Conservation (phyloP, 2,113 vertebrate species). For the Meleagris gallopavo region DNA sequence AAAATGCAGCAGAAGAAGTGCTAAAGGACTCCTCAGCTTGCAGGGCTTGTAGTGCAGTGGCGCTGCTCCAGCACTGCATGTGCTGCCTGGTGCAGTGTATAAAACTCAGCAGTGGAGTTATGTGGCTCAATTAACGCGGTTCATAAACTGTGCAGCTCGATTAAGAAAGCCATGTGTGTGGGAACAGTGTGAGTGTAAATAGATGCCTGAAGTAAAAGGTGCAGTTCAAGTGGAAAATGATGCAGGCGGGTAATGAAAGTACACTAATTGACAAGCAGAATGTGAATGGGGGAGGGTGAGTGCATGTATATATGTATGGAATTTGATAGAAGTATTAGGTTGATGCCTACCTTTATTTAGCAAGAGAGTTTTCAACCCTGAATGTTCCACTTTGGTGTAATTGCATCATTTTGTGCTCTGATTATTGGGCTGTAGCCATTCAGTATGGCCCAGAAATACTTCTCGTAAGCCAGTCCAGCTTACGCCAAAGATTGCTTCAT, state of each 20-base stretch:
- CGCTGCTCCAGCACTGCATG: not conserved
- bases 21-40: not conserved
- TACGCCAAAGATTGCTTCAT: not conserved
- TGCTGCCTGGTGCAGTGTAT: not conserved
- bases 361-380: not conserved
- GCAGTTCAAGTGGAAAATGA: conserved; percentile 44
- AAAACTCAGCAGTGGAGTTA: not conserved
- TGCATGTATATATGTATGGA: not conserved
- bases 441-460: not conserved
- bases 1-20: not conserved
- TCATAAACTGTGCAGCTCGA: conserved; percentile 52
- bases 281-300: not conserved
- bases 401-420: too few relatives aligned
- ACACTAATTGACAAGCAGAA: conserved; percentile 42
- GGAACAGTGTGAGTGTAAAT: conserved; percentile 7
- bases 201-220: conserved; percentile 50
- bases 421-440: not conserved
- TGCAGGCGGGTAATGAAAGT: conserved; percentile 56
- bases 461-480: not conserved
- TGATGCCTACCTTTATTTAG: not conserved
- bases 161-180: not conserved
- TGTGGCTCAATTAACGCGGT: conserved; percentile 50
- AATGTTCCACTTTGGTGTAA: not conserved
- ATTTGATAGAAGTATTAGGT: not conserved
- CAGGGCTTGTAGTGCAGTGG: not conserved